A percentile compares a stretch with the other conserved stretches of the same genome.
These are phyloP conservation scores for Thaumatotibia leucotreta DNA, from an alignment of 1,140 invertebrate genomes.

Conservation along the genomic window DNA sequence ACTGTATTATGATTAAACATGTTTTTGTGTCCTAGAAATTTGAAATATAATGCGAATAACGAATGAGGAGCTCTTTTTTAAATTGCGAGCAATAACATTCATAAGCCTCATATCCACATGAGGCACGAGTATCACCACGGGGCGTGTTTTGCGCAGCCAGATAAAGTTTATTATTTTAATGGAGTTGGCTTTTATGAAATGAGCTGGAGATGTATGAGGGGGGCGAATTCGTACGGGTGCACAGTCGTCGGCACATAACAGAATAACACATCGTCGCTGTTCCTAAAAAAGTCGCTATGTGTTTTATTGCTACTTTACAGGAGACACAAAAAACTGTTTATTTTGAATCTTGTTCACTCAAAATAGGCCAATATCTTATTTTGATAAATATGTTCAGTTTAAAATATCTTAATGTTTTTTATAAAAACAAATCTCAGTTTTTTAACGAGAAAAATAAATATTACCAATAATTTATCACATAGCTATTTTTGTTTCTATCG, in stretches of 20 bases:
- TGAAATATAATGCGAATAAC: background rate
- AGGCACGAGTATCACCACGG: background rate
- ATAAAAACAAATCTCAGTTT: too few relatives aligned
- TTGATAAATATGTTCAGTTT: too few relatives aligned
- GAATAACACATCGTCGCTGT: constrained; percentile 4
- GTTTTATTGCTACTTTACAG: too few relatives aligned
- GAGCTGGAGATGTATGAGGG: background rate
- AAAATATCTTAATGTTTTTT: too few relatives aligned
- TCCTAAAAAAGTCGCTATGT: too few relatives aligned
- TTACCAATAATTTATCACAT: too few relatives aligned
- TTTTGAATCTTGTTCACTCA: too few relatives aligned
- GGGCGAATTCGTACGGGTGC: background rate
- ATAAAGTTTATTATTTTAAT: constrained; percentile 15
- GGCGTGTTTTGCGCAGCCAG: constrained; percentile 1
- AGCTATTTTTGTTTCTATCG: too few relatives aligned
- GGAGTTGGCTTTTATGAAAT: constrained; percentile 13
- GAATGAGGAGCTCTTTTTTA: background rate
- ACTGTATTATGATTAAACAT: too few relatives aligned
- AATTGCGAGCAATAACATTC: constrained; percentile 8
- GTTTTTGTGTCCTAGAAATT: background rate
- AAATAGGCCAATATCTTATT: too few relatives aligned
- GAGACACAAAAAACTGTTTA: too few relatives aligned
- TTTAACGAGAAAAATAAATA: too few relatives aligned
- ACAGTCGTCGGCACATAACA: background rate
- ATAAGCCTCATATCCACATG: background rate